These are phyloP conservation scores for Gnathonemus longibarbis DNA, from an alignment of 2,113 vertebrate genomes.

Conservation along the genomic window DNA sequence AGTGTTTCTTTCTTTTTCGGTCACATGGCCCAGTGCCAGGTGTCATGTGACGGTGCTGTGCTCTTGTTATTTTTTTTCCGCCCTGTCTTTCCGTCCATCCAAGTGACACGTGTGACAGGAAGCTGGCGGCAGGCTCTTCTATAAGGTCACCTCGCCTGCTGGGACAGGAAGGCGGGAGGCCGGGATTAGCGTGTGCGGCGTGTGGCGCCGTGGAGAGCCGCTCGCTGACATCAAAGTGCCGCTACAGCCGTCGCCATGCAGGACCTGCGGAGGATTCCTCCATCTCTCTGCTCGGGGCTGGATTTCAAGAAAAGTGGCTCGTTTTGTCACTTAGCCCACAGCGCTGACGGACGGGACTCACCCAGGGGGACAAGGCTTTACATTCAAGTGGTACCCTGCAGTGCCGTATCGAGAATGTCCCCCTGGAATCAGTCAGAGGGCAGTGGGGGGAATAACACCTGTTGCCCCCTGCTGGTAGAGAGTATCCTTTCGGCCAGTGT, in stretches of 20 bases:
- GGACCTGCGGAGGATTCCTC: not conserved
- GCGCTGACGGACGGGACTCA: not conserved
- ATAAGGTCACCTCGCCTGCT: not conserved
- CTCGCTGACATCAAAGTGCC: not conserved
- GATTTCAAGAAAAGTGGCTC: not conserved
- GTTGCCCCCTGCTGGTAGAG: not conserved
- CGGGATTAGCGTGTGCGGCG: not conserved
- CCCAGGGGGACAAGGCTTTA: not conserved
- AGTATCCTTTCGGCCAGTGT: not conserved
- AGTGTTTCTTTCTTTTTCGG: not conserved
- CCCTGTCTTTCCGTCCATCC: not conserved
- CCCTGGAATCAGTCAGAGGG: not conserved
- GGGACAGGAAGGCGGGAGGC: not conserved
- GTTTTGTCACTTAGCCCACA: not conserved
- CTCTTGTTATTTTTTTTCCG: not conserved
- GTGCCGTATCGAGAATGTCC: not conserved
- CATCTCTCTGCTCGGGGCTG: not conserved
- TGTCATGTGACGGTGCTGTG: not conserved
- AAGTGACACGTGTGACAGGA: not conserved
- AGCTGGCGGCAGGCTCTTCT: not conserved
- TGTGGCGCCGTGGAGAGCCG: not conserved
- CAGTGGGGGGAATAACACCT: not conserved
- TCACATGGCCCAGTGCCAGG: not conserved
- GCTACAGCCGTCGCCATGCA: not conserved
- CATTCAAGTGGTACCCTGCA: not conserved